Percentiles rank a stretch among this genome's conserved stretches.
phyloP scores from a whole-genome alignment of 2,797 vertebrate species.

The Sebastes cheni region DNA sequence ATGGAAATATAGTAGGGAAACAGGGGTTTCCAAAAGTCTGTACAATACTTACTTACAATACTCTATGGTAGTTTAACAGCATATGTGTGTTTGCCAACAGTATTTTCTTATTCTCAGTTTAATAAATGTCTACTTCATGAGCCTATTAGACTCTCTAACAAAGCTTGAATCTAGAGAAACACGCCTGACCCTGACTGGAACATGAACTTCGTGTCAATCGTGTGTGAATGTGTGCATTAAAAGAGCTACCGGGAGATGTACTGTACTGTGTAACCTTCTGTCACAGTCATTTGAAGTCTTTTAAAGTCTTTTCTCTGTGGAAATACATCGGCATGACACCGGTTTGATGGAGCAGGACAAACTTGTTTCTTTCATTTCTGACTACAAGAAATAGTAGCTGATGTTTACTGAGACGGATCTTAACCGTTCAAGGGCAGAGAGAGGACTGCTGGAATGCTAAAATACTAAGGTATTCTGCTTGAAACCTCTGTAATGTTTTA shows the following conservation, averaged over 20 bases:
- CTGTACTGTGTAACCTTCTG: neutral
- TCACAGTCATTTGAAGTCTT: neutral
- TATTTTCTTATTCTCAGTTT: neutral
- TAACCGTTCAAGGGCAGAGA: constrained; percentile 29
- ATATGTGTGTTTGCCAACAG: neutral
- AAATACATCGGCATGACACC: neutral
- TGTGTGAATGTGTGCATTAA: neutral
- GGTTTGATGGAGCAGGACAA: constrained; percentile 20
- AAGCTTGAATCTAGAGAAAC: neutral
- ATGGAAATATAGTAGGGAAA: neutral
- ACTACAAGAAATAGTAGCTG: neutral
- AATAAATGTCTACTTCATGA: neutral
- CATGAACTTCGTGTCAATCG: constrained; percentile 17
- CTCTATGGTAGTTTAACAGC: neutral
- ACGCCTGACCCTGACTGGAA: neutral
- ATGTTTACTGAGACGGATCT: constrained; percentile 15
- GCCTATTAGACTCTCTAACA: neutral
- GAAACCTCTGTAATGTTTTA: constrained; percentile 39
- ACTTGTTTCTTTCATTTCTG: constrained; percentile 11
- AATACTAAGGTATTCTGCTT: constrained; percentile 1
- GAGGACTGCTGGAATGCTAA: constrained; percentile 5
- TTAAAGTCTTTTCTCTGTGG: neutral
- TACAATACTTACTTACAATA: neutral
- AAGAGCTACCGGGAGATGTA: neutral
- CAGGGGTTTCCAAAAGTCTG: neutral